These are phyloP conservation scores for Tapera naevia DNA, from an alignment of 2,797 vertebrate species.

Conservation along the genomic window DNA sequence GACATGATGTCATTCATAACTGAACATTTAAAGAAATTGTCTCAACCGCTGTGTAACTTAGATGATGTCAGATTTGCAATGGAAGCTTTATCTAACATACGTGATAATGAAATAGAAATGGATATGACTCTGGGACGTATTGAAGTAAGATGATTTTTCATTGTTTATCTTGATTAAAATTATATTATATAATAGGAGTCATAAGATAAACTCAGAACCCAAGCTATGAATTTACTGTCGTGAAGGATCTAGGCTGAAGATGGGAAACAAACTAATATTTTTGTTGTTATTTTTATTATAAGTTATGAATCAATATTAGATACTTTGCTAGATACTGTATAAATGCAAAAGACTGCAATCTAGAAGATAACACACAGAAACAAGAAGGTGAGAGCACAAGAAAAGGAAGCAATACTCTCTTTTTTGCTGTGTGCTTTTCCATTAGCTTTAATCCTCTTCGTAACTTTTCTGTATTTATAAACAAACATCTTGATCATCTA, in stretches of 20 bases:
- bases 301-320: background rate
- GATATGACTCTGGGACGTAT: constrained; percentile 82
- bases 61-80: constrained; percentile 82
- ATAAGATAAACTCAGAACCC: background rate
- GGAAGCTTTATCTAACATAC: constrained; percentile 77
- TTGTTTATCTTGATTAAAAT: background rate
- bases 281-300: background rate
- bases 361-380: background rate
- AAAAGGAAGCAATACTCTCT: background rate
- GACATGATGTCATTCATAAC: constrained; percentile 72
- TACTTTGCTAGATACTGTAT: background rate
- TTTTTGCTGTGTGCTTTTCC: background rate
- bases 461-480: background rate
- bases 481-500: background rate
- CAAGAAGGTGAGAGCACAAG: background rate
- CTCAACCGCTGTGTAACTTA: constrained; percentile 79
- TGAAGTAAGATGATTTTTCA: constrained; percentile 76
- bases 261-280: background rate
- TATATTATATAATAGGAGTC: background rate
- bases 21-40: constrained; percentile 74
- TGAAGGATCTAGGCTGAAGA: background rate
- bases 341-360: background rate
- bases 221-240: background rate
- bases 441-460: background rate
- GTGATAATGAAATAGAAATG: constrained; percentile 79